Base-by-base conservation (phyloP, 2,113 vertebrate genomes). In the Caranx melampygus region DNA sequence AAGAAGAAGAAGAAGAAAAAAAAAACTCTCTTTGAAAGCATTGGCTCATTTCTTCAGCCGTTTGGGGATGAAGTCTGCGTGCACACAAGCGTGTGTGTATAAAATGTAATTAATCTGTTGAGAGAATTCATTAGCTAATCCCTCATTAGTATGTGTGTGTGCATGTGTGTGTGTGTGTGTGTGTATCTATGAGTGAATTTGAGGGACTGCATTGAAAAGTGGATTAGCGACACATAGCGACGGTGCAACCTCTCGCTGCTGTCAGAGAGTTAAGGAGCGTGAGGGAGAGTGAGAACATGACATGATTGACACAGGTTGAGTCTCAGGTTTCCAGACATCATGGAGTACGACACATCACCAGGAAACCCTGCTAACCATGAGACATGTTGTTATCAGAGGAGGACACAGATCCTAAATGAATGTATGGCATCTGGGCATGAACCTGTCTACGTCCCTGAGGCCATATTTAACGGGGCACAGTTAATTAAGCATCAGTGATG, bases 61-160 rank as follows among this genome's bases (percentile, higher is more conserved):
- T 87, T 88, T 81, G 55, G 76, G 86, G 86, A 87, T 75, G 82
- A 72, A 77, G 85, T 87, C 88, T 87, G 81, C 34, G 3, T 13
- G 61, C 76, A 72, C 68, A 78, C 77, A 68, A 72, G 62, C 59
- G 31, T 57, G 61, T 57, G 61, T 84, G 74, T 81, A 81, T 71
- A 74, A 88, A 90, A 88, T 88, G 84, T 89, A 90, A 92, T 92
- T 92, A 89, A 90, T 90, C 89, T 89, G 84, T 85, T 87, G 79
- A 88, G 87, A 89, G 87, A 91, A 88, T 92, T 93, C 87, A 92
- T 93, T 90, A 88, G 86, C 83, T 92, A 85, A 93, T 93, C 88
- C 90, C 87, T 89, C 79, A 90, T 91, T 90, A 83, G 84, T 74
- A 35, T 70, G 60, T 64, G 42, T 62, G 66, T 70, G 54, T 15